Evolutionary conservation across 2,797 vertebrate species (phyloP), one percentile per base, ranked within the genome.

Genomic region (Propithecus perrieri): DNA sequence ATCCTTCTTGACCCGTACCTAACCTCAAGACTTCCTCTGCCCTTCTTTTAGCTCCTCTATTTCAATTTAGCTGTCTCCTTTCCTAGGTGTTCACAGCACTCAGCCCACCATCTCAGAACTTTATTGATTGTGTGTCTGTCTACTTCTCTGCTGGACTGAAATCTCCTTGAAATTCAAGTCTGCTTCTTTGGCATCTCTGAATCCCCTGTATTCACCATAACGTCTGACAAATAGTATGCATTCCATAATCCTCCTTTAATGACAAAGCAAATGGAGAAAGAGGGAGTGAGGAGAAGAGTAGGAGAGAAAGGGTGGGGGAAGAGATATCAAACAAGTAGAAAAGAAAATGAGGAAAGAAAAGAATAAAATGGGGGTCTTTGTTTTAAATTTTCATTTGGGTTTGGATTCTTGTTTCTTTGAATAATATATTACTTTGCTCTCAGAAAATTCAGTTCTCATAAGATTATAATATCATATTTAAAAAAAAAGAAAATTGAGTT

Each of bases 351-450:
- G 2, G 30, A 30, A 88, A 67, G 7, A 75, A 95, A 81, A 63
- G 7, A 78, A 50, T 20, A 87, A 89, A 83, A 90, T 59, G 14
- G 61, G 17, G 0, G 4, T 78, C 2, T 65, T 75, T 84, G 2
- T 33, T 84, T 78, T 88, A 86, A 78, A 83, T 63, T 83, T 24
- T 89, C 11, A 57, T 69, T 85, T 94, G 65, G 5, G 28, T 24
- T 92, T 85, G 6, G 85, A 85, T 74, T 85, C 15, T 65, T 86
- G 4, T 75, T 95, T 91, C n/a, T 86, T 33, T 65, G 13, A 76
- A 33, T 78, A 94, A 78, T 75, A 69, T 24, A 43, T 59, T 61
- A 53, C 48, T 94, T 85, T 76, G 15, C 9, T 71, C 12, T 69
- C 20, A 88, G 15, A 65, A 92, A 85, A 91, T 57, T 76, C 46